Evolutionary conservation across 2,113 vertebrate species (phyloP), one percentile per base, ranked within the genome.

Genomic region (Cheirogaleus medius): DNA sequence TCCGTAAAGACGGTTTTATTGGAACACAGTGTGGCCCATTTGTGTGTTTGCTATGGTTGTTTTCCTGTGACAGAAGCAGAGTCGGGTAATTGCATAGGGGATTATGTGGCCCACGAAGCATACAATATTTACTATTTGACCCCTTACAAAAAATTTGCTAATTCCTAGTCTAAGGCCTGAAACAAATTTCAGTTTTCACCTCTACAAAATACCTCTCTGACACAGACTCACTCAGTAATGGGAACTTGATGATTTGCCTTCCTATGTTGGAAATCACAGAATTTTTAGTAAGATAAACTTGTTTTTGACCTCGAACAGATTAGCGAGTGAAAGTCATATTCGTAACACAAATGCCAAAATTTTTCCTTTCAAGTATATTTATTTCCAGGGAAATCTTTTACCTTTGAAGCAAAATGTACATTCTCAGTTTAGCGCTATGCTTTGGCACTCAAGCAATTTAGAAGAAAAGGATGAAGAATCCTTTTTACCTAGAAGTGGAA

Each of bases 201-300:
- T 96, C 44, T 86, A 27, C 6, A 78, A 8, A 83, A 23, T 25
- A 42, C 69, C 54, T 68, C 52, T 91, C 32, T 63, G 32, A 29
- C 52, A 42, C 1, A 66, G 44, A 54, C 34, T 66, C 54, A 54
- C 34, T 66, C 54, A 56, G 49, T 39, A 63, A 74, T 7, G 3
- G 32, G 44, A 13, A 3, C 47, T 54, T 58, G 9, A 81, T 66
- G 37, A 71, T 47, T 80, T 39, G 25, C 4, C 58, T 82, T 68
- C 60, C 71, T 42, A 17, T 60, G 3, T 77, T 91, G 85, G 83
- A n/a, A 90, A 90, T 49, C 81, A 84, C 5, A 39, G 37, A 83
- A 71, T 94, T 96, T 90, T 86, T 56, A 63, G 5, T 80, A 90
- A 95, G 49, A 54, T 77, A 49, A 78, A 74, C 3, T 56, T 95